Conservation (phyloP, 2,888 invertebrate genomes). For the Chelonus formosanus region DNA sequence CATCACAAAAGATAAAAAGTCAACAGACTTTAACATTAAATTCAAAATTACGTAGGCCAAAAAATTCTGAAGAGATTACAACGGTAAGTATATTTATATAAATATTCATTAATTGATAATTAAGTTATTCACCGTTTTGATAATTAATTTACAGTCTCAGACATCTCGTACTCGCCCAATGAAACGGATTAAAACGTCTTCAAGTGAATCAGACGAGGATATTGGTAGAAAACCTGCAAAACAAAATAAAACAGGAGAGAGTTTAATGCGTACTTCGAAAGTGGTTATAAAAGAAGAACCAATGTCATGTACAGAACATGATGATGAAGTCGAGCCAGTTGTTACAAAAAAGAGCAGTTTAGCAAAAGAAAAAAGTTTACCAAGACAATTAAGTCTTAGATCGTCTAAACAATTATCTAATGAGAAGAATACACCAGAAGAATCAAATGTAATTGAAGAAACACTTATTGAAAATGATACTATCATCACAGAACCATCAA, state of each 20-base stretch:
- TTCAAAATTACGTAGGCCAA: slow-evolving; percentile 47
- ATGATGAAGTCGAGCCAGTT: background rate
- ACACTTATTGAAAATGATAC: slow-evolving; percentile 36
- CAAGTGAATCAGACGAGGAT: slow-evolving; percentile 55
- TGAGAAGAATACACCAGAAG: slow-evolving; percentile 29
- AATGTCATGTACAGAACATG: background rate
- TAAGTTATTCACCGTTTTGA: too few species aligned
- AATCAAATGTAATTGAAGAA: slow-evolving; percentile 1
- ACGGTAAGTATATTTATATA: background rate
- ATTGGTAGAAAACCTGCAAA: slow-evolving; percentile 43
- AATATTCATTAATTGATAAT: too few species aligned
- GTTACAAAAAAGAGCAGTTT: slow-evolving; percentile 41
- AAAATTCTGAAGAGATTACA: background rate
- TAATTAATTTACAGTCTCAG: slow-evolving; percentile 15
- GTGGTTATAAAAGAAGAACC: slow-evolving; percentile 4
- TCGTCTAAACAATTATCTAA: background rate
- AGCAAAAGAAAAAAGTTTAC: background rate
- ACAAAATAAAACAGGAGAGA: slow-evolving; percentile 42
- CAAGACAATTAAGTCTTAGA: too few species aligned
- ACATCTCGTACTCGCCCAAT: slow-evolving; percentile 30
- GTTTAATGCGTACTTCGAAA: background rate
- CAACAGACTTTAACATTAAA: slow-evolving; percentile 45
- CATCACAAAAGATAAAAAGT: slow-evolving; percentile 49
- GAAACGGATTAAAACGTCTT: slow-evolving; percentile 46
- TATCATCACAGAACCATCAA: slow-evolving; percentile 51